A percentile compares a stretch with the other conserved stretches of the same genome.
Evolutionary conservation across 2,113 vertebrate genomes (phyloP).

Genomic region (Pipa parva): DNA sequence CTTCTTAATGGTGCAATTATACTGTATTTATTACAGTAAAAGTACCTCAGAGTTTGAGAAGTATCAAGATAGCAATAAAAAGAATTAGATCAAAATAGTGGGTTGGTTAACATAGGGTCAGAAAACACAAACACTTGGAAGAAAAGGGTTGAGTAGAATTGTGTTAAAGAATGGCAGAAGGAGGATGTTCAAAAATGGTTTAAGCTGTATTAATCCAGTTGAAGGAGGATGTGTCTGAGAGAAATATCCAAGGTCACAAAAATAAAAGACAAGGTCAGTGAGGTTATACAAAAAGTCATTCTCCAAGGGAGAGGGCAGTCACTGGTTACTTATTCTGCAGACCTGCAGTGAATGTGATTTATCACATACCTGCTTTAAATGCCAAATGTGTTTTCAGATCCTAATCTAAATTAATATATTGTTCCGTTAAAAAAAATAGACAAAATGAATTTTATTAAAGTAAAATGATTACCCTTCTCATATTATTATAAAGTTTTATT

Average conservation of each 20-base stretch:
- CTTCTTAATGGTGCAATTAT: too few species aligned
- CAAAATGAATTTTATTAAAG: too few species aligned
- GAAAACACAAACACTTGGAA: not conserved
- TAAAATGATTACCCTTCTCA: too few species aligned
- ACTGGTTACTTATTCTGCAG: constrained; percentile 5
- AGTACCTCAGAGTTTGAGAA: not conserved
- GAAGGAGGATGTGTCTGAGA: not conserved
- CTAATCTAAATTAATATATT: too few species aligned
- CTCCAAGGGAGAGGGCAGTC: not conserved
- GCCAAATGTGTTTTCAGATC: not conserved
- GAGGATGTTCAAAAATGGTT: too few species aligned
- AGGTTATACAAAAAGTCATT: constrained; percentile 16
- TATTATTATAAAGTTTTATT: too few species aligned
- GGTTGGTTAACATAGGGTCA: not conserved
- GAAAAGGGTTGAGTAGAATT: not conserved
- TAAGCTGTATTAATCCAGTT: too few species aligned
- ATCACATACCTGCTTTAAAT: not conserved
- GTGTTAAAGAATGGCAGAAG: not conserved
- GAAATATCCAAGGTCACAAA: constrained; percentile 21
- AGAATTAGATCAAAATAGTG: too few species aligned
- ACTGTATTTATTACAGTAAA: too few species aligned
- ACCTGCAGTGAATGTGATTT: not conserved
- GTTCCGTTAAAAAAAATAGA: too few species aligned
- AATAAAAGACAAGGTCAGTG: constrained; percentile 17
- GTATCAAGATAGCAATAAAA: not conserved